Conservation (phyloP, 2,888 invertebrate genomes). For the Conistra vaccinii region DNA sequence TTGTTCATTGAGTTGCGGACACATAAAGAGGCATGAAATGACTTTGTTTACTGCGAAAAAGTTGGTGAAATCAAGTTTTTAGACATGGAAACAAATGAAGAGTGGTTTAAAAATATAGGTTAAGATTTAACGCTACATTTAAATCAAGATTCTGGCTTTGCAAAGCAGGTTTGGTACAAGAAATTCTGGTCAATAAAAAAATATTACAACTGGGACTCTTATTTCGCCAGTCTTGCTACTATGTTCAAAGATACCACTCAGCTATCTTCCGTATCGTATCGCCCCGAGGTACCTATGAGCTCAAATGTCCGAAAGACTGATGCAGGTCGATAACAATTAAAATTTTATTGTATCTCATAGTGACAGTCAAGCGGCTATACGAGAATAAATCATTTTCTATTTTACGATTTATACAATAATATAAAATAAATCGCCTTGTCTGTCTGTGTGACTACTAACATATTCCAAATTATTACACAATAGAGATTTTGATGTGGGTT, state of each 20-base stretch:
- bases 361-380: too few relatives aligned
- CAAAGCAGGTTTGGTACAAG: not conserved
- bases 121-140: conserved; percentile 29
- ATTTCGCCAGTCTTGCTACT: not conserved
- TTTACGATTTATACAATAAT: too few relatives aligned
- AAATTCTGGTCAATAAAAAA: conserved; percentile 1
- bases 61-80: conserved; percentile 39
- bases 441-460: too few relatives aligned
- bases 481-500: too few relatives aligned
- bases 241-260: not conserved
- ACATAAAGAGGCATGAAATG: conserved; percentile 49
- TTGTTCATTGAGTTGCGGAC: conserved; percentile 34
- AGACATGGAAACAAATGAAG: conserved; percentile 8
- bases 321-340: too few relatives aligned
- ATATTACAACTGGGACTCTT: not conserved
- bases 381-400: not conserved
- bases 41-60: conserved; percentile 40
- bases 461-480: too few relatives aligned
- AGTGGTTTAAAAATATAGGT: conserved; percentile 25
- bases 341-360: too few relatives aligned
- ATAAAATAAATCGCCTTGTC: too few relatives aligned
- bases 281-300: too few relatives aligned
- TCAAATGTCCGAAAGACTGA: too few relatives aligned
- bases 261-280: not conserved
- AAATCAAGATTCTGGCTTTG: not conserved